Conservation (phyloP, 2,797 vertebrate genomes). For the Ctenosaura bakeri region DNA sequence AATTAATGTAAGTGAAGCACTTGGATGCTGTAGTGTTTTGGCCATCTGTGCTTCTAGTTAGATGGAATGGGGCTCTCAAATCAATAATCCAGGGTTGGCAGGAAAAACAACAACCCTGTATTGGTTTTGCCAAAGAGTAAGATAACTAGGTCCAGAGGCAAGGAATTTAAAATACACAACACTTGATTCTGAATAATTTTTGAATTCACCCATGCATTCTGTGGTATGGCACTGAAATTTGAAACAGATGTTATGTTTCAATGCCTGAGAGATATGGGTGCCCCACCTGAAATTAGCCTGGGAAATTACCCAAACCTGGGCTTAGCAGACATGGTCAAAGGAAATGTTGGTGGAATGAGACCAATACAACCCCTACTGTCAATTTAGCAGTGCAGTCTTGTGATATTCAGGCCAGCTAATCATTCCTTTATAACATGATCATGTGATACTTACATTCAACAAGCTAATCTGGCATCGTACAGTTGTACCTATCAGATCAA, state of each 20-base stretch:
- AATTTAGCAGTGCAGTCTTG: background rate
- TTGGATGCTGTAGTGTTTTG: constrained; percentile 1
- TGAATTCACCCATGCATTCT: background rate
- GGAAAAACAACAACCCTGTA: background rate
- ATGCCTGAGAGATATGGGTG: background rate
- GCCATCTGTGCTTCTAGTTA: constrained; percentile 19
- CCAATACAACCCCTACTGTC: background rate
- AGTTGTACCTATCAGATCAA: too few species aligned
- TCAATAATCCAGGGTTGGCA: constrained; percentile 13
- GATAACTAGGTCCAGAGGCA: constrained; percentile 5
- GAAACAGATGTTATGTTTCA: background rate
- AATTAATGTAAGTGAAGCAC: background rate
- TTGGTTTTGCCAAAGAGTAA: constrained; percentile 7
- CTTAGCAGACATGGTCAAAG: background rate
- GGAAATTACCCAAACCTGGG: background rate
- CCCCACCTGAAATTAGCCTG: background rate
- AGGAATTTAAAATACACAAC: too few species aligned
- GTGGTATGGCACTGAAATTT: background rate
- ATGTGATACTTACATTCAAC: too few species aligned
- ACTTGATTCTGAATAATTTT: too few species aligned
- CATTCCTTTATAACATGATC: too few species aligned
- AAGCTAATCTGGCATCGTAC: too few species aligned
- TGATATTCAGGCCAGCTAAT: background rate
- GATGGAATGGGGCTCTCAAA: background rate
- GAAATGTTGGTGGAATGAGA: background rate